Conservation (phyloP, 2,888 invertebrate genomes). For the Eilema griseolum region DNA sequence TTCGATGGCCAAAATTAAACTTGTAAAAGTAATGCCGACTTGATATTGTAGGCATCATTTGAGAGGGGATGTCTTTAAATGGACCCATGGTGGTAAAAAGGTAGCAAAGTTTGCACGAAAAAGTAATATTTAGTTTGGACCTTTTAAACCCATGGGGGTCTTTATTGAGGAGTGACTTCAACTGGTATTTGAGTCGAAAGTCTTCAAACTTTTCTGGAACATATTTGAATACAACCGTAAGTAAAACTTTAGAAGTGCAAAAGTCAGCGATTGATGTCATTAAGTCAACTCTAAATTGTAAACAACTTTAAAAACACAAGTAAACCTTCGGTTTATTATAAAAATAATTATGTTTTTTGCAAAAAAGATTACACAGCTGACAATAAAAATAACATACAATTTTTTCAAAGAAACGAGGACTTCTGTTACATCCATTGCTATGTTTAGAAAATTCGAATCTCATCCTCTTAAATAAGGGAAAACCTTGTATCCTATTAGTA, state of each 20-base stretch:
- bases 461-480: too few relatives aligned
- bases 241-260: not conserved
- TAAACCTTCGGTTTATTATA: not conserved
- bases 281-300: not conserved
- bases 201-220: not conserved
- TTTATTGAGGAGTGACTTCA: not conserved
- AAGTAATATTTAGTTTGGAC: not conserved
- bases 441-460: too few relatives aligned
- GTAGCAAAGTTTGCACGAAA: not conserved
- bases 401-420: too few relatives aligned
- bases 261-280: not conserved
- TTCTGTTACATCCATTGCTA: too few relatives aligned
- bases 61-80: not conserved
- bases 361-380: too few relatives aligned
- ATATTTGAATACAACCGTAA: not conserved
- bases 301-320: not conserved
- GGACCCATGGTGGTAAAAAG: not conserved
- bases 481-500: too few relatives aligned
- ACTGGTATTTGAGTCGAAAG: not conserved
- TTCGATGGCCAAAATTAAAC: not conserved
- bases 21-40: not conserved
- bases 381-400: too few relatives aligned
- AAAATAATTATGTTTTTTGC: too few relatives aligned
- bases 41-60: not conserved
- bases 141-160: not conserved